These are phyloP conservation scores for Caenorhabditis macrosperma DNA, from an alignment of 2,888 invertebrate genomes.

Conservation along the genomic window DNA sequence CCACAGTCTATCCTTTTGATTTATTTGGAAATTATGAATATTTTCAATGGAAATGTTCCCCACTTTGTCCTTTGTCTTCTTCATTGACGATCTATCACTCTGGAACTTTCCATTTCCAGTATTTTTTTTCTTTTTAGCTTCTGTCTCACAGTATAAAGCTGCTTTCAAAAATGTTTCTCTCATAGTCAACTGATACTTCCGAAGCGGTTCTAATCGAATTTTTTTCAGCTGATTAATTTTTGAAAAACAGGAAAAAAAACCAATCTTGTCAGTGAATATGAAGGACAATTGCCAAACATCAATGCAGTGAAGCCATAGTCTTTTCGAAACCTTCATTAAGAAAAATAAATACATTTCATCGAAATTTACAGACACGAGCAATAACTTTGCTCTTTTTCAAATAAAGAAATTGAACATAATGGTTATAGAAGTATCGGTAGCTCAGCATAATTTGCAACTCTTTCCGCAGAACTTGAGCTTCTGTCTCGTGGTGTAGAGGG, in stretches of 20 bases:
- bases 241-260: no score
- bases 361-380: conserved; percentile 48
- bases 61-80: not conserved
- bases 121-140: not conserved
- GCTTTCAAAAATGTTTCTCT: not conserved
- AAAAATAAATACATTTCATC: conserved; percentile 34
- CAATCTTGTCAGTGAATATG: no score
- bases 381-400: conserved; percentile 34
- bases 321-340: no score
- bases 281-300: no score
- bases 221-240: no score
- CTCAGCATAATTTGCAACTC: conserved; percentile 72
- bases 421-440: not conserved
- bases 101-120: not conserved
- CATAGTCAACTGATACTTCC: no score
- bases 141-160: not conserved
- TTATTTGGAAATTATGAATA: not conserved
- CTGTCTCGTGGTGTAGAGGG: conserved; percentile 70
- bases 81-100: not conserved
- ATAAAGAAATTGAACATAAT: not conserved
- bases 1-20: conserved; percentile 3
- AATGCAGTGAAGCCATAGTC: no score
- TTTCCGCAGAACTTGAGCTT: conserved; percentile 74
- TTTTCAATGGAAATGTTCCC: not conserved
- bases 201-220: no score